Evolutionary conservation across 2,888 invertebrate species (phyloP).

Genomic region (Erpobdella octoculata): DNA sequence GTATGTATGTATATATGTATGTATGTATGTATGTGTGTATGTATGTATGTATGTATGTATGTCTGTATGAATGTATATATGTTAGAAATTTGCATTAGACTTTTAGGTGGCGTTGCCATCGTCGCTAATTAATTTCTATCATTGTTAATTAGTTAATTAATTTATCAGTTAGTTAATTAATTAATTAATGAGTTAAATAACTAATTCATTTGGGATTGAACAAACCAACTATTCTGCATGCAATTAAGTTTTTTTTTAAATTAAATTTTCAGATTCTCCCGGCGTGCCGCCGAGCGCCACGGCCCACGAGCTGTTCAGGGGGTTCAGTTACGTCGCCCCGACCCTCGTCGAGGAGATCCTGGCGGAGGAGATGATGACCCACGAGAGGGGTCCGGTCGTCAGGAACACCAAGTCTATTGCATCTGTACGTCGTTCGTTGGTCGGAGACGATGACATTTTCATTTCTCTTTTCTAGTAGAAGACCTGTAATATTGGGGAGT

Average conservation of each 20-base stretch:
- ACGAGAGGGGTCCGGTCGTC: constrained; percentile 11
- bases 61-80: too few relatives aligned
- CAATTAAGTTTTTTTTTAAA: neutral
- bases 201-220: neutral
- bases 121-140: too few relatives aligned
- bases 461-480: too few relatives aligned
- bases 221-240: neutral
- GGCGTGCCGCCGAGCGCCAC: constrained; percentile 95
- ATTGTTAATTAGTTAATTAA: too few relatives aligned
- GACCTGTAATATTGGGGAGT: too few relatives aligned
- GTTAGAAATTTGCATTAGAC: too few relatives aligned
- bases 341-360: constrained; percentile 67
- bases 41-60: too few relatives aligned
- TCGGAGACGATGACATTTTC: neutral
- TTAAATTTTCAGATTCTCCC: constrained; percentile 69
- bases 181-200: neutral
- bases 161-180: too few relatives aligned
- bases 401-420: constrained; percentile 27
- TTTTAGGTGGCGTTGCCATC: too few relatives aligned
- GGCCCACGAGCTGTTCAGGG: constrained; percentile 92
- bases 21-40: too few relatives aligned
- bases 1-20: too few relatives aligned
- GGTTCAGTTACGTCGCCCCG: constrained; percentile 95
- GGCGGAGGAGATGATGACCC: constrained; percentile 13
- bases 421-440: constrained; percentile 11